Evolutionary conservation across 2,888 invertebrate species (phyloP).

Genomic region (Stomorhina lunata): DNA sequence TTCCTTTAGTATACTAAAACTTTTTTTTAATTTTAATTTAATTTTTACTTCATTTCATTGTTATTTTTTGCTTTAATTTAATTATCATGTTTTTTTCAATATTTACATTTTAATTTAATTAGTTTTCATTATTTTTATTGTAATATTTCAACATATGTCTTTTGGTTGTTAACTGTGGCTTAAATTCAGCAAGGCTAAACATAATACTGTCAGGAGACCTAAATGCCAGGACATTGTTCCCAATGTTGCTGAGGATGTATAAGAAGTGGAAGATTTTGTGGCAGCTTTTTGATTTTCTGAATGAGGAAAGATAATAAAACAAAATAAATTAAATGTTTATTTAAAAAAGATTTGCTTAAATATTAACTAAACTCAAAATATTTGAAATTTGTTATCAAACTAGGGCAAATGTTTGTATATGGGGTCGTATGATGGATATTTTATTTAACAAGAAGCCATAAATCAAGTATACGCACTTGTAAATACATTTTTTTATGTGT

Average conservation of each 20-base stretch:
- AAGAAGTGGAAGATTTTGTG: constrained; percentile 49
- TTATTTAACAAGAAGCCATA: too few species aligned
- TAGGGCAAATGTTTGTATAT: too few species aligned
- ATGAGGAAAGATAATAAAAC: constrained; percentile 1
- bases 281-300: constrained; percentile 58
- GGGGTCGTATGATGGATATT: too few species aligned
- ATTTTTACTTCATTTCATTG: neutral
- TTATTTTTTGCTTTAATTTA: neutral
- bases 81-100: neutral
- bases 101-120: constrained; percentile 30
- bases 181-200: neutral
- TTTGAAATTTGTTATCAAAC: too few species aligned
- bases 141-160: neutral
- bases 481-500: too few species aligned
- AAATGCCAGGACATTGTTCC: neutral
- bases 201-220: neutral
- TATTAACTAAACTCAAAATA: too few species aligned
- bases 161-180: constrained; percentile 59
- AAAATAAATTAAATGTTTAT: neutral
- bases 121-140: neutral
- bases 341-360: too few species aligned
- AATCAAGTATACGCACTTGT: too few species aligned
- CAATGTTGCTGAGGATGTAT: constrained; percentile 4
- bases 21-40: neutral
- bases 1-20: too few species aligned